phyloP scores from a whole-genome alignment of 2,113 vertebrate genomes.

The Balaenoptera acutorostrata region DNA sequence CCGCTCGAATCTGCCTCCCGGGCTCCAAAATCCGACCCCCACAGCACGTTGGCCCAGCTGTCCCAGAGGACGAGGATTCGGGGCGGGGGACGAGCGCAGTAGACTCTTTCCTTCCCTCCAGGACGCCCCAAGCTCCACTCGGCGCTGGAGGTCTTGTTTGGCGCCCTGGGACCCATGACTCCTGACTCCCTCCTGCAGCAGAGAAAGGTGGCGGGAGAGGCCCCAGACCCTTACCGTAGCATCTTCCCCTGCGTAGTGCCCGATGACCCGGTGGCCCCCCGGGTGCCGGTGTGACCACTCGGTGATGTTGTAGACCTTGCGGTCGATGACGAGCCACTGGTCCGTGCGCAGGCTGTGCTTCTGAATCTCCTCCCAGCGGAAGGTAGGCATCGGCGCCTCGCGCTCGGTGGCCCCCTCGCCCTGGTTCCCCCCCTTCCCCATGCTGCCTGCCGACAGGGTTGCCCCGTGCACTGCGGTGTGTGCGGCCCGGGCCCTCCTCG shows the following conservation, averaged over 20 bases:
- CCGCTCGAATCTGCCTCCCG: background rate
- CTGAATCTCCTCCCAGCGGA: conserved; percentile 95
- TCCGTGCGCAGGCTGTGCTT: conserved; percentile 87
- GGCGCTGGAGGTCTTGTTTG: background rate
- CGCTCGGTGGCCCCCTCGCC: conserved; percentile 76
- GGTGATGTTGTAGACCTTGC: conserved; percentile 94
- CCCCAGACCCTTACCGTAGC: conserved; percentile 87
- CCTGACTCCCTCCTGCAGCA: background rate
- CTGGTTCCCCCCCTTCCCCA: conserved; percentile 85
- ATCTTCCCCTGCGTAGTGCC: conserved; percentile 93
- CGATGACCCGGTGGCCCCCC: conserved; percentile 87
- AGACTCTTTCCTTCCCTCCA: background rate
- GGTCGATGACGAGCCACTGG: conserved; percentile 92
- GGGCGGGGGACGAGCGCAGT: background rate
- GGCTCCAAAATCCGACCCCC: background rate
- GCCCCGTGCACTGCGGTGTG: conserved; percentile 44
- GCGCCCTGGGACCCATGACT: background rate
- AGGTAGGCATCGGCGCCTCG: conserved; percentile 75
- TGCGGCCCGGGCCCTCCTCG: background rate
- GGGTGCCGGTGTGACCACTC: conserved; percentile 90
- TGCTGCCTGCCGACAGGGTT: conserved; percentile 34
- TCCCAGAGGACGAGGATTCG: background rate
- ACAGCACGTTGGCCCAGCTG: background rate
- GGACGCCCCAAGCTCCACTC: background rate
- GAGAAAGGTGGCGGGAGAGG: background rate